Evolutionary conservation across 2,888 invertebrate genomes (phyloP), one percentile per base, ranked within the genome.

Genomic region (Acleris sparsana): DNA sequence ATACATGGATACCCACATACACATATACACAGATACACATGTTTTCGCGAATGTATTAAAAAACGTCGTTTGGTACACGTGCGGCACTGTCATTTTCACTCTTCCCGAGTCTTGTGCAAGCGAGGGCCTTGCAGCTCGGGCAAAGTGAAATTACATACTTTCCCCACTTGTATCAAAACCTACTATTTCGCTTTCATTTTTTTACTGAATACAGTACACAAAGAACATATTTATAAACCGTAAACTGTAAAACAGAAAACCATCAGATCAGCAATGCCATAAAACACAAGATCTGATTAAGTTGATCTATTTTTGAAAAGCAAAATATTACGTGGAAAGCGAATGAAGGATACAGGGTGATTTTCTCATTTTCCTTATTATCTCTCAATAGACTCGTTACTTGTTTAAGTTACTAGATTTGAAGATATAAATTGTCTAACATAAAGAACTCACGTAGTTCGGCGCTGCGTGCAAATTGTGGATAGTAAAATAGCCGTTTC

Each of bases 311-410:
- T 46, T 46, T 6, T 5, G n/a, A n/a, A 46, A 46, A 46, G 46
- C 16, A 16, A 46, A 46, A 46, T n/a, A 5, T 46, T 1, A 46
- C 46, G 46, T 46, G 46, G 7, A 46, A 46, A n/a, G 46, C 17
- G 46, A 46, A 46, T 7, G 46, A 2, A 16, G 44, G 44, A 46
- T n/a, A 46, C 46, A 46, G 16, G 46, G 7, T 66, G 66, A 62
- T 62, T 66, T 66, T 46, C 56, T 33, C 52, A 61, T 62, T 57
- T 62, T 62, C 61, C 61, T 61, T 56, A 65, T 65, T 66, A 66
- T 61, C 61, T 56, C 57, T 66, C 56, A 66, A 66, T 66, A 66
- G 66, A 61, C 51, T 66, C 66, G 61, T 66, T 65, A 65, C 51
- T 57, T 61, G 39, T 39, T 39, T 39, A 61, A 66, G 48, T 48